Conservation (phyloP, 2,888 invertebrate species). For the Rhagium mordax region DNA sequence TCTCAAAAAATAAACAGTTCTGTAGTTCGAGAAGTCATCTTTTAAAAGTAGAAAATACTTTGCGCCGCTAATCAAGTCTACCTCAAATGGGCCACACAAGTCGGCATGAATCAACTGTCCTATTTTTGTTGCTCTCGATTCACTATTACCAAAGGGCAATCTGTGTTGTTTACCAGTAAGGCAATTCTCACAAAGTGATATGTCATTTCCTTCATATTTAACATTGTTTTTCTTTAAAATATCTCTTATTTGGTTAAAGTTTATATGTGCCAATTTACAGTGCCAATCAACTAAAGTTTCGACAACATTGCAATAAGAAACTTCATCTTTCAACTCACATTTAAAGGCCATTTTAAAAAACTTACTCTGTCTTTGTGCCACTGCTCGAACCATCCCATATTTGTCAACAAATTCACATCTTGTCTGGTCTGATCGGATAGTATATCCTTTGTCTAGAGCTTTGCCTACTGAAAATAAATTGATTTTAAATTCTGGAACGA, state of each 20-base stretch:
- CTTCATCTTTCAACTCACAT: neutral
- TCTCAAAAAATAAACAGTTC: too few species aligned
- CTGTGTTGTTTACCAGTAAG: too few species aligned
- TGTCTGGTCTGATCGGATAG: conserved; percentile 41
- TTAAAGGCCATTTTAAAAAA: conserved; percentile 40
- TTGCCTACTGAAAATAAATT: conserved; percentile 56
- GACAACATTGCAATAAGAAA: conserved; percentile 8
- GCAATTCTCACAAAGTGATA: too few species aligned
- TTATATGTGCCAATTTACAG: conserved; percentile 32
- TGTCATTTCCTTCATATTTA: too few species aligned
- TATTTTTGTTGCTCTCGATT: too few species aligned
- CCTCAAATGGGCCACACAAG: too few species aligned
- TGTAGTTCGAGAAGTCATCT: too few species aligned
- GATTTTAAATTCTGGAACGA: conserved; percentile 44
- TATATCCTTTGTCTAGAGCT: conserved; percentile 55
- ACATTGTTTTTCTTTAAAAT: conserved; percentile 32
- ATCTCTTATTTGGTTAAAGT: conserved; percentile 29
- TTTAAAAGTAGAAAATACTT: too few species aligned
- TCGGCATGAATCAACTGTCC: too few species aligned
- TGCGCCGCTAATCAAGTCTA: too few species aligned
- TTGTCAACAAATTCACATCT: conserved; percentile 48
- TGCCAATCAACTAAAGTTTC: conserved; percentile 34
- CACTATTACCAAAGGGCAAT: too few species aligned
- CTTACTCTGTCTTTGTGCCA: conserved; percentile 34
- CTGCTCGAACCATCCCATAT: conserved; percentile 38